Base-by-base conservation (phyloP, 2,888 invertebrate genomes). In the Smittia sp. region DNA sequence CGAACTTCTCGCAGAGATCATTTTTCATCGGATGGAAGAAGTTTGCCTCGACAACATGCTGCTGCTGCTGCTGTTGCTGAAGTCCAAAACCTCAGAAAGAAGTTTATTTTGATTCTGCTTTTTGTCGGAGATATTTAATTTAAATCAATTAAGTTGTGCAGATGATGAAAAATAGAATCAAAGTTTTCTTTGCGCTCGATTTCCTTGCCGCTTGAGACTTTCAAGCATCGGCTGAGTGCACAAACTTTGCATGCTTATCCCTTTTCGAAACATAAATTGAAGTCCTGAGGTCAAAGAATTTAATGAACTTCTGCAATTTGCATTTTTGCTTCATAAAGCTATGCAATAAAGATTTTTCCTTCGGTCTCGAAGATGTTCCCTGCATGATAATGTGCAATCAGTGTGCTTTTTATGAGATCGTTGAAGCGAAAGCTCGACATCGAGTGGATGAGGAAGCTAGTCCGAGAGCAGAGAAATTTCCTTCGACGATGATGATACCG, bases 241-340 rank as follows among this genome's bases (percentile, higher is more conserved):
- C 32, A 32, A 46, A 46, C 46, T 11, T 46, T 46, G 11, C 15
- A 2, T 11, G 46, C 46, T 46, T 46, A n/a, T 46, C 32, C n/a
- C 2, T 46, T 46, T 46, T 46, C 46, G 46, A 15, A 46, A 46
- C 46, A 15, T 46, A 46, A 15, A 63, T 63, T n/a, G 25, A 46
- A 39, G 39, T 41, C 68, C 46, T 68, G 46, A 68, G 68, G 68
- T 41, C 39, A 68, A 68, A 41, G 68, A 68, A 68, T 68, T 68
- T 68, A 68, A 68, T 68, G 68, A 68, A 68, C 39, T 68, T 68
- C 13, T 68, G 68, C 68, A 68, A 68, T 68, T 68, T 68, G 46
- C 68, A 68, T 68, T 46, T 68, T 68, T 68, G 68, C 15, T 68
- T 68, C 46, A 68, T 68, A 68, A 46, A 68, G 41, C 68, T 68